Percentiles rank a stretch among this genome's conserved stretches.
Evolutionary conservation across 2,888 invertebrate genomes (phyloP).

Genomic region (Clistopyga incitator): DNA sequence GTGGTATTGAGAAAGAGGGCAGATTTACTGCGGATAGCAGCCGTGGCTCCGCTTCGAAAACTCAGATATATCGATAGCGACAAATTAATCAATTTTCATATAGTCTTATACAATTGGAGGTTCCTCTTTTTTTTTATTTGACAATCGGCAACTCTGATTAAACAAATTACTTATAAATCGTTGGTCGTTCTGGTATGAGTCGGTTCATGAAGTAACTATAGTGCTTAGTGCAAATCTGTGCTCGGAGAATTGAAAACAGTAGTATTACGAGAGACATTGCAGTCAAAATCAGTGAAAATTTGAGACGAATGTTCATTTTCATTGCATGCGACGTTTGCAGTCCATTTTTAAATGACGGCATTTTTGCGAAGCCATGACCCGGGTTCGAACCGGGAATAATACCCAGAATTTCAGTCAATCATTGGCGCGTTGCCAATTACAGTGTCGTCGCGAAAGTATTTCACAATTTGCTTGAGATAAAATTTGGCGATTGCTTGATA

Average conservation of each 20-base stretch:
- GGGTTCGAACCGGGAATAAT: too few relatives aligned
- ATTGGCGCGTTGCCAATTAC: too few relatives aligned
- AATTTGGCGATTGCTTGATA: too few relatives aligned
- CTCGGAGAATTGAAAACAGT: constrained; percentile 35
- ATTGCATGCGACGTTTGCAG: too few relatives aligned
- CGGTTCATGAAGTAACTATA: not conserved
- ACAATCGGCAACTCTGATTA: constrained; percentile 6
- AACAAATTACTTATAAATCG: not conserved
- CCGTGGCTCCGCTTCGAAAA: constrained; percentile 68
- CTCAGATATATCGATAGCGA: not conserved
- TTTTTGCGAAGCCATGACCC: too few relatives aligned
- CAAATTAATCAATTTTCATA: not conserved
- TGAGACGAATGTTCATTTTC: too few relatives aligned
- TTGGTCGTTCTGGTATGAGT: not conserved
- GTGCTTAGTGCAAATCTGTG: constrained; percentile 48
- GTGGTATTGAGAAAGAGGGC: constrained; percentile 70
- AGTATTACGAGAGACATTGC: not conserved
- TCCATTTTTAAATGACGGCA: too few relatives aligned
- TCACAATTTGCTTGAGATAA: too few relatives aligned
- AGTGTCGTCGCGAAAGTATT: too few relatives aligned
- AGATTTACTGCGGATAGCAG: constrained; percentile 75
- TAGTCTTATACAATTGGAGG: not conserved
- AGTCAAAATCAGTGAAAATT: too few relatives aligned
- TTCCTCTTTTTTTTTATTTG: not conserved
- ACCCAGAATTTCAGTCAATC: too few relatives aligned